A percentile compares a stretch with the other conserved stretches of the same genome.
These are phyloP conservation scores for Halcyon badia DNA, from an alignment of 2,797 vertebrate genomes.

Conservation along the genomic window DNA sequence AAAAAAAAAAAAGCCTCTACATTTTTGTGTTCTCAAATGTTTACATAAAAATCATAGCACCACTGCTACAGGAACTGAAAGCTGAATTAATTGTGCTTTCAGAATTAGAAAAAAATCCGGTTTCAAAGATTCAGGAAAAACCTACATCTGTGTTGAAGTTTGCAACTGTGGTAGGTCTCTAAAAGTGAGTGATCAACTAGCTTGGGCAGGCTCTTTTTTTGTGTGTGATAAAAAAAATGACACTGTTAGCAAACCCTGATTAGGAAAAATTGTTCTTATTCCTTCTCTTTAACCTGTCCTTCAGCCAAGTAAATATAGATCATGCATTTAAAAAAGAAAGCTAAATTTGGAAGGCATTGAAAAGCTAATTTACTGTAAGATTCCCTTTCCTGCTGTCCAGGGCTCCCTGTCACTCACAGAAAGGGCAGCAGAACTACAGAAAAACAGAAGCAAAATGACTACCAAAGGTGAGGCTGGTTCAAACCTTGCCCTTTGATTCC, in stretches of 20 bases:
- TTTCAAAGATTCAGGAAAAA: background rate
- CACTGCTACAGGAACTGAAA: background rate
- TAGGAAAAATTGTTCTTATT: background rate
- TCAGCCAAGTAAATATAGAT: background rate
- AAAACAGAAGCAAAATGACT: background rate
- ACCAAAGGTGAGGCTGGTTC: background rate
- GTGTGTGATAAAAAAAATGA: background rate
- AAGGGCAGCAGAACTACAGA: background rate
- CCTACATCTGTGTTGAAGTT: background rate
- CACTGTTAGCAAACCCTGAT: background rate
- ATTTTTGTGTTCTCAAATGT: background rate
- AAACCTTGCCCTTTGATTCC: background rate
- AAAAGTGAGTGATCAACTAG: background rate
- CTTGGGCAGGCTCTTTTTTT: background rate
- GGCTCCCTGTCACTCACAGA: background rate
- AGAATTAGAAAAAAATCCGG: background rate
- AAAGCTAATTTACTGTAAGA: background rate
- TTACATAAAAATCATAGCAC: background rate
- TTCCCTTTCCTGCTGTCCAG: background rate
- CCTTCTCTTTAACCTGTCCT: background rate
- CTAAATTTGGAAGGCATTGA: background rate
- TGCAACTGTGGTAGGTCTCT: fast-evolving
- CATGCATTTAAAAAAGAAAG: background rate
- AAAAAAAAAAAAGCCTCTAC: background rate
- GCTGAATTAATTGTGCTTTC: background rate